phyloP scores from a whole-genome alignment of 2,888 invertebrate genomes.

The Drosophila mimica region DNA sequence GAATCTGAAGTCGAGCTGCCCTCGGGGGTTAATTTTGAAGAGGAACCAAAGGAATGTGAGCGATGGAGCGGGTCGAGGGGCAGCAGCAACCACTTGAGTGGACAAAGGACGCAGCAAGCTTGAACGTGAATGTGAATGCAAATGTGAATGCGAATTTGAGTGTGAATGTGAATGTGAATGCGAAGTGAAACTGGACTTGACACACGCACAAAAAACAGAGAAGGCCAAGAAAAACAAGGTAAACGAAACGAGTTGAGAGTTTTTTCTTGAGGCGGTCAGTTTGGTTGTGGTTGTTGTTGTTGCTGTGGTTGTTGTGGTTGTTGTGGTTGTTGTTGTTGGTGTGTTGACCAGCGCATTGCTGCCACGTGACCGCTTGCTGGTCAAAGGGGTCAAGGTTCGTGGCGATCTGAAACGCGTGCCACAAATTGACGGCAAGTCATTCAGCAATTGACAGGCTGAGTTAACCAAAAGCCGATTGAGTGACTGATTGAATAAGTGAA shows the following conservation, averaged over 20 bases:
- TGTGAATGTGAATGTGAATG: slow-evolving; percentile 22
- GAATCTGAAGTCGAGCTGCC: slow-evolving; percentile 64
- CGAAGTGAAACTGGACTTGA: slow-evolving; percentile 66
- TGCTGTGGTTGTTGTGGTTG: background rate
- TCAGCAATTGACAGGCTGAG: slow-evolving; percentile 31
- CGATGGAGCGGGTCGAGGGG: background rate
- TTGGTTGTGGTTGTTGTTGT: background rate
- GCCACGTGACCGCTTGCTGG: slow-evolving; percentile 29
- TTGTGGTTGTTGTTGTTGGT: background rate
- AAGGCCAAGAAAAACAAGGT: slow-evolving; percentile 13
- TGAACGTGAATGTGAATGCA: slow-evolving; percentile 21
- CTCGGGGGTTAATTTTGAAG: slow-evolving; percentile 69
- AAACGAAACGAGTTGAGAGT: background rate
- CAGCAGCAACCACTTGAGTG: slow-evolving; percentile 72
- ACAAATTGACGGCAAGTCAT: slow-evolving; percentile 22
- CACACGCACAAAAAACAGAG: slow-evolving; percentile 75
- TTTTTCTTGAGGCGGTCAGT: slow-evolving; percentile 43
- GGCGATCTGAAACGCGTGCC: slow-evolving; percentile 31
- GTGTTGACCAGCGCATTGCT: slow-evolving; percentile 39
- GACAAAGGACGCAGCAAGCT: slow-evolving; percentile 54
- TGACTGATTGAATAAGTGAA: slow-evolving; percentile 36
- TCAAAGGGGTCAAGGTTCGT: slow-evolving; percentile 47
- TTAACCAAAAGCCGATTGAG: slow-evolving; percentile 34
- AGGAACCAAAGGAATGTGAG: slow-evolving; percentile 64
- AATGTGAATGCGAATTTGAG: slow-evolving; percentile 13